phyloP scores from a whole-genome alignment of 2,113 vertebrate genomes.

The Bujurquina vittata region DNA sequence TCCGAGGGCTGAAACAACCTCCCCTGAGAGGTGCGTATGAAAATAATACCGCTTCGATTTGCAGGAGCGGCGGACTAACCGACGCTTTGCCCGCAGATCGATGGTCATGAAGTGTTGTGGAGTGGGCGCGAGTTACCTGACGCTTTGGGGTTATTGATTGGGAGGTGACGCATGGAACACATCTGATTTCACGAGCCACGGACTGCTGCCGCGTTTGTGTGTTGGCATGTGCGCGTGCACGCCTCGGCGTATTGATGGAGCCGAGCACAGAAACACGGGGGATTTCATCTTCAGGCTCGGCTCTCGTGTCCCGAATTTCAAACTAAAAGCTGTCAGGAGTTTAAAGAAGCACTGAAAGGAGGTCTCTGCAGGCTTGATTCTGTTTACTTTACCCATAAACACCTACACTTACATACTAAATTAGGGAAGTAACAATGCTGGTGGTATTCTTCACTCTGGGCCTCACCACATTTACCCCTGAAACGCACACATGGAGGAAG shows the following conservation, averaged over 20 bases:
- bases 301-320: slow-evolving; percentile 7
- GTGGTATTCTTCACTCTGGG: too few relatives aligned
- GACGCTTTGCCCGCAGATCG: background rate
- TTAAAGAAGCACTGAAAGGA: background rate
- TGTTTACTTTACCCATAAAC: background rate
- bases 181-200: background rate
- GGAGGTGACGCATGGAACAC: background rate
- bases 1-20: background rate
- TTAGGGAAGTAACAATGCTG: background rate
- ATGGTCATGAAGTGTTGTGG: slow-evolving; percentile 23
- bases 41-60: slow-evolving; percentile 28
- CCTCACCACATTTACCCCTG: too few relatives aligned
- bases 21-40: background rate
- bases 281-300: slow-evolving; percentile 12
- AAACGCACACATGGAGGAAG: too few relatives aligned
- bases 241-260: slow-evolving; percentile 17
- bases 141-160: slow-evolving; percentile 46
- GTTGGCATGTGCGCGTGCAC: background rate
- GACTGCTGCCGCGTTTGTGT: slow-evolving; percentile 10
- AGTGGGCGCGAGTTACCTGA: slow-evolving; percentile 17
- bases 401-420: background rate
- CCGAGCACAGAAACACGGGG: background rate
- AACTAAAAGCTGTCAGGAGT: background rate
- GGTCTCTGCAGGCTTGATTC: background rate
- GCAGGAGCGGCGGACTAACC: background rate